Evolutionary conservation across 1,140 invertebrate genomes (phyloP).

Genomic region (Drosophila saltans): DNA sequence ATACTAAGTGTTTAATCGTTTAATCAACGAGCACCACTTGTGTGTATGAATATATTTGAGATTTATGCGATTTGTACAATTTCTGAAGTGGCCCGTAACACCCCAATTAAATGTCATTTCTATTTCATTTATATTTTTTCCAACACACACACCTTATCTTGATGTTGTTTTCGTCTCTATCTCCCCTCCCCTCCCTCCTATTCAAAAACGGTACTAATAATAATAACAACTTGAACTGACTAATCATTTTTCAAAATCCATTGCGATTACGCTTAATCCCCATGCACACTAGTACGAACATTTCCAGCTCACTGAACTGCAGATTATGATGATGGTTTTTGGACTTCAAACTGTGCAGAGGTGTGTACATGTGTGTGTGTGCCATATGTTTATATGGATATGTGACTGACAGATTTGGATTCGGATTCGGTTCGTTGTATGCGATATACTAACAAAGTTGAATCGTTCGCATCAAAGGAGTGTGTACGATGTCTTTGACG

Average conservation of each 20-base stretch:
- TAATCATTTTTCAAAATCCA: constrained; percentile 73
- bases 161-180: background rate
- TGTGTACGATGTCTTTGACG: constrained; percentile 65
- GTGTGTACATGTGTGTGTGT: constrained; percentile 15
- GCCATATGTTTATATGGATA: constrained; percentile 38
- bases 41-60: constrained; percentile 24
- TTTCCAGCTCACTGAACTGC: constrained; percentile 70
- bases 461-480: constrained; percentile 65
- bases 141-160: constrained; percentile 19
- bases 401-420: constrained; percentile 61
- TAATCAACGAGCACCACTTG: constrained; percentile 34
- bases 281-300: constrained; percentile 22
- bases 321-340: constrained; percentile 26
- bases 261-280: constrained; percentile 71
- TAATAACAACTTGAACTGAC: constrained; percentile 31
- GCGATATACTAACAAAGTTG: constrained; percentile 13
- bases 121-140: constrained; percentile 27
- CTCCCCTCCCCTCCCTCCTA: background rate
- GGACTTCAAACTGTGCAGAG: constrained; percentile 7
- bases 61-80: constrained; percentile 26
- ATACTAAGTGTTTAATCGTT: constrained; percentile 52
- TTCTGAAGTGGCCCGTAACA: constrained; percentile 26
- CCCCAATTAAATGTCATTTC: constrained; percentile 56
- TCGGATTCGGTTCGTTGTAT: constrained; percentile 43
- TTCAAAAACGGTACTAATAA: background rate